These are phyloP conservation scores for Poecilobothrus nobilitatus DNA, from an alignment of 2,888 invertebrate species.

Conservation along the genomic window DNA sequence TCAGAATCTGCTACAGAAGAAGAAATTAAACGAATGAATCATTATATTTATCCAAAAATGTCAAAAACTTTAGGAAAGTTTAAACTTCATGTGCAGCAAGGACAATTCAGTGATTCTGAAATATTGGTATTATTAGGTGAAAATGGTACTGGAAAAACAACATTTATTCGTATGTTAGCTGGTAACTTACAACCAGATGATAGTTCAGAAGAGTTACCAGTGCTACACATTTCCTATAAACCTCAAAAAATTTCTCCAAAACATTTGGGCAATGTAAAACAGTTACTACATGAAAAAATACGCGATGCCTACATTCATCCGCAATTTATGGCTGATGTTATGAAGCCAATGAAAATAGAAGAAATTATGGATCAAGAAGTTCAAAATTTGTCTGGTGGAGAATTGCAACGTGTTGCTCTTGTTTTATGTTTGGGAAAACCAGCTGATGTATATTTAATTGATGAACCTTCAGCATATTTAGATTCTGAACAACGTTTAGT, in stretches of 20 bases:
- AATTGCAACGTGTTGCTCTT: constrained; percentile 94
- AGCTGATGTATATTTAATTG: constrained; percentile 96
- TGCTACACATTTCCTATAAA: constrained; percentile 96
- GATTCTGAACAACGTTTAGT: constrained; percentile 99
- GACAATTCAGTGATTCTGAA: constrained; percentile 98
- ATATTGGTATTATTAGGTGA: constrained; percentile 95
- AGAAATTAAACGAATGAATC: constrained; percentile 93
- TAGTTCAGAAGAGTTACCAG: constrained; percentile 54
- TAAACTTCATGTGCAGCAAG: constrained; percentile 68
- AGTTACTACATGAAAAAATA: constrained; percentile 91
- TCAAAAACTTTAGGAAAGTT: constrained; percentile 68
- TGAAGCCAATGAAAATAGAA: constrained; percentile 96
- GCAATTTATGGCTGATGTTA: constrained; percentile 95
- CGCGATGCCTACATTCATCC: constrained; percentile 97
- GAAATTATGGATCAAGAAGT: constrained; percentile 97
- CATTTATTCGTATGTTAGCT: constrained; percentile 96
- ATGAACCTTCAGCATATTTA: constrained; percentile 97
- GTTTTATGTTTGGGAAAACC: constrained; percentile 96
- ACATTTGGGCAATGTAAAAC: constrained; percentile 85
- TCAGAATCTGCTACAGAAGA: constrained; percentile 96
- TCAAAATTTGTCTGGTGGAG: constrained; percentile 97
- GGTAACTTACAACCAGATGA: constrained; percentile 89
- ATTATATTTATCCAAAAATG: constrained; percentile 94
- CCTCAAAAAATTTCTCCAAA: constrained; percentile 99
- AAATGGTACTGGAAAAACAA: constrained; percentile 99